Base-by-base conservation (phyloP, 1,140 invertebrate genomes). In the Drepana arcuata region DNA sequence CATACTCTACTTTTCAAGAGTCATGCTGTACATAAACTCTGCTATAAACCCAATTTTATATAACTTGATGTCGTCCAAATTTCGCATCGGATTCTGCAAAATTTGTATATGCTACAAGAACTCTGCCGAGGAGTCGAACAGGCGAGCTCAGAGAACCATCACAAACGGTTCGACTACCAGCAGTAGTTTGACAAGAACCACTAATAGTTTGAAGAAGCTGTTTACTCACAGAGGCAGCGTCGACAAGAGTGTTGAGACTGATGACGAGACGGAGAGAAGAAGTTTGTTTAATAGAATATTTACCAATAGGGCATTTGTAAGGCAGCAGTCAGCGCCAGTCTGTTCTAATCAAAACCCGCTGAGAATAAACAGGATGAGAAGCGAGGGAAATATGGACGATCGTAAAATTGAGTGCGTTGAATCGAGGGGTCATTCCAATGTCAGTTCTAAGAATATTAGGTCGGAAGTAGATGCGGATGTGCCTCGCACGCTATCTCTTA, bases 21-120 rank as follows among this genome's bases (percentile, higher is more conserved):
- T 94, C n/a, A 91, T 96, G 90, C 78, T 92, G 23, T 95, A 95
- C 64, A 82, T 95, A 33, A 95, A 96, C 64, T 94, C 92, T 0
- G 92, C 92, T 4, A 82, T 94, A 24, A 94, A 95, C 81, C 93
- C 93, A 0, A 91, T 94, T 39, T 68, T 94, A 1, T 94, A 94
- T 58, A 93, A 93, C 69, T 74, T 93, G n/a, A 93, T 93, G 90
- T 93, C 91, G 13, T 92, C 90, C 9, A 95, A 94, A 72, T 95
- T 95, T 65, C 86, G 93, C 1, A 86, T 87, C 12, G 92, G 91
- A 2, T 94, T 95, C 54, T 70, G 89, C 11, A 75, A 84, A 48
- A 74, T 93, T 0, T 92, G 90, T 49, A 84, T 86, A 7, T 67
- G 86, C 10, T 84, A 79, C 29, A 80, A 72, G 16, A 82, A 74